phyloP scores from a whole-genome alignment of 2,113 vertebrate genomes.

The Nyctibius bracteatus region DNA sequence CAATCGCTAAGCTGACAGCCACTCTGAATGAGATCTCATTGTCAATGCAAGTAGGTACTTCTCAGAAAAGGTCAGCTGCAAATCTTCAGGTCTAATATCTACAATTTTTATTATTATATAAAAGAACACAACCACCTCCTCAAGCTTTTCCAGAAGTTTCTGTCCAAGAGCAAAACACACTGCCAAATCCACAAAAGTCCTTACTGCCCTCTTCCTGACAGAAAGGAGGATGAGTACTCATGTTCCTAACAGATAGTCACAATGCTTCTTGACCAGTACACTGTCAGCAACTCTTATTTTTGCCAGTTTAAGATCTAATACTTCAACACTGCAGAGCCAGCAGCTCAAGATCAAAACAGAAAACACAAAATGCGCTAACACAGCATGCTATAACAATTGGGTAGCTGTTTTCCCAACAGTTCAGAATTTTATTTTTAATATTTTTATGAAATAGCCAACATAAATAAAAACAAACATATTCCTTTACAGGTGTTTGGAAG shows the following conservation, averaged over 20 bases:
- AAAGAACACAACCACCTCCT: neutral
- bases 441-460: neutral
- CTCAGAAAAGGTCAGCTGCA: constrained; percentile 14
- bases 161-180: neutral
- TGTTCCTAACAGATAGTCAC: neutral
- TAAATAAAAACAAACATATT: neutral
- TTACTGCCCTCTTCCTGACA: neutral
- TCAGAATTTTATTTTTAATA: neutral
- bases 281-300: neutral
- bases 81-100: neutral
- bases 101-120: neutral
- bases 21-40: neutral
- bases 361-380: neutral
- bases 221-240: neutral
- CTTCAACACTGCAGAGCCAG: neutral
- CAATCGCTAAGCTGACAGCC: neutral
- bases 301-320: neutral
- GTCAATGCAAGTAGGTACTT: neutral
- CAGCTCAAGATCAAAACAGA: neutral
- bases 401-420: neutral
- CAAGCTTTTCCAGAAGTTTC: neutral
- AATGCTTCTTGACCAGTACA: neutral
- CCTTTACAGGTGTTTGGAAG: neutral
- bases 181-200: neutral
- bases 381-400: neutral